These are phyloP conservation scores for Crotalus viridis DNA, from an alignment of 2,113 vertebrate genomes.

Conservation along the genomic window DNA sequence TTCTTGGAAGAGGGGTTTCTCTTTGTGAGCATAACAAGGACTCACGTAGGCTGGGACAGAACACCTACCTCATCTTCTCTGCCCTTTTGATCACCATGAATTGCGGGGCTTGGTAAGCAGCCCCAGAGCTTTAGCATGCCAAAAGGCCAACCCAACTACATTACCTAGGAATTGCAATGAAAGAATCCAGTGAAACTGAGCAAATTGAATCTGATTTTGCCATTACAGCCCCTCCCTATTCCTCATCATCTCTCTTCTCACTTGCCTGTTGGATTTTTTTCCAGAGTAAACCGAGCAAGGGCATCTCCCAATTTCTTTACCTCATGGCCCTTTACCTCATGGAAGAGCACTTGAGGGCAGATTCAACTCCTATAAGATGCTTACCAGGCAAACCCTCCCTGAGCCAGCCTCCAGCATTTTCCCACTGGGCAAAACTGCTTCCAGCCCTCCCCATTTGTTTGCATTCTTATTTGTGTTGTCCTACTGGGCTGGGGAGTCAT, in stretches of 20 bases:
- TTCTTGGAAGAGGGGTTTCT: too few relatives aligned
- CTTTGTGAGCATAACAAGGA: too few relatives aligned
- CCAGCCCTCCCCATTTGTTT: not conserved
- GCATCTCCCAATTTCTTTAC: not conserved
- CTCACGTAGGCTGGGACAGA: too few relatives aligned
- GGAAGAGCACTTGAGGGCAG: not conserved
- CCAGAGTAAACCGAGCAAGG: not conserved
- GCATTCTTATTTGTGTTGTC: not conserved
- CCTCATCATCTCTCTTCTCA: not conserved
- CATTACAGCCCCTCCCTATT: not conserved
- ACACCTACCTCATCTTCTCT: not conserved
- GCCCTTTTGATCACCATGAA: not conserved
- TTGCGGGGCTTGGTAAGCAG: not conserved
- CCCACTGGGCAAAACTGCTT: not conserved
- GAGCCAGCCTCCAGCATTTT: not conserved
- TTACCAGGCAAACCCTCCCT: not conserved
- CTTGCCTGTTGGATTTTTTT: not conserved
- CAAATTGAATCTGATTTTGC: not conserved
- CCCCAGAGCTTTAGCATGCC: not conserved
- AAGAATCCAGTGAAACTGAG: not conserved
- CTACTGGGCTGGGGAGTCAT: not conserved
- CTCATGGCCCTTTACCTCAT: not conserved
- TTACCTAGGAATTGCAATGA: not conserved
- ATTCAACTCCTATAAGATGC: not conserved
- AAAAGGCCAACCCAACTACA: not conserved